Conservation (phyloP, 2,797 vertebrate species). For the Eurystomus glaucurus region DNA sequence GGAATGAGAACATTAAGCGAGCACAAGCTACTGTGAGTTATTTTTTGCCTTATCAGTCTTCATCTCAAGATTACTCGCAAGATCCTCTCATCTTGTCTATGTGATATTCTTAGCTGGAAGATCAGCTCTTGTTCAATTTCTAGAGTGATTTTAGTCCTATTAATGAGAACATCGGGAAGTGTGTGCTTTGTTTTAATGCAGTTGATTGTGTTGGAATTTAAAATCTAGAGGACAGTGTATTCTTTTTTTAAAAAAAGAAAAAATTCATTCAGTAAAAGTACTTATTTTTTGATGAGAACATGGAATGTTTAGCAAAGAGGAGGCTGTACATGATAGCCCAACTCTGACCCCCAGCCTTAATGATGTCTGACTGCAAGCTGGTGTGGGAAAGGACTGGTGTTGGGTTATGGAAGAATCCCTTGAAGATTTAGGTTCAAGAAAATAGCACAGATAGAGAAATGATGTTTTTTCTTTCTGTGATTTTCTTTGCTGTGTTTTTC, state of each 20-base stretch:
- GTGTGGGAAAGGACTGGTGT: not conserved
- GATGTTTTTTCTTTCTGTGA: not conserved
- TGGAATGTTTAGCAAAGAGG: not conserved
- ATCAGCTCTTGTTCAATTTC: not conserved
- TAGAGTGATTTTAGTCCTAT: not conserved
- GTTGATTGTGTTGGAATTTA: not conserved
- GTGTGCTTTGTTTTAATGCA: not conserved
- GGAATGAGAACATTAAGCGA: fast-evolving
- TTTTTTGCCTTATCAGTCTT: constrained; percentile 6
- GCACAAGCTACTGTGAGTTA: not conserved
- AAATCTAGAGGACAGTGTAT: not conserved
- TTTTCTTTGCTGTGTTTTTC: not conserved
- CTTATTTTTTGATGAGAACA: not conserved
- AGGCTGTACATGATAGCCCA: not conserved
- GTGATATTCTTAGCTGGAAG: not conserved
- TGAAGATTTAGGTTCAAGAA: not conserved
- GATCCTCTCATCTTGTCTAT: not conserved
- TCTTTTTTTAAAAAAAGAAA: not conserved
- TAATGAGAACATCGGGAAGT: not conserved
- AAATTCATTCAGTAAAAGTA: not conserved
- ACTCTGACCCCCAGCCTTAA: not conserved
- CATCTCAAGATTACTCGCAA: not conserved
- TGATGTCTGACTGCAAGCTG: not conserved
- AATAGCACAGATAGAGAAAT: not conserved
- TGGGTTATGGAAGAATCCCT: not conserved